Base-by-base conservation (phyloP, 2,797 vertebrate species). In the Coreius guichenoti region DNA sequence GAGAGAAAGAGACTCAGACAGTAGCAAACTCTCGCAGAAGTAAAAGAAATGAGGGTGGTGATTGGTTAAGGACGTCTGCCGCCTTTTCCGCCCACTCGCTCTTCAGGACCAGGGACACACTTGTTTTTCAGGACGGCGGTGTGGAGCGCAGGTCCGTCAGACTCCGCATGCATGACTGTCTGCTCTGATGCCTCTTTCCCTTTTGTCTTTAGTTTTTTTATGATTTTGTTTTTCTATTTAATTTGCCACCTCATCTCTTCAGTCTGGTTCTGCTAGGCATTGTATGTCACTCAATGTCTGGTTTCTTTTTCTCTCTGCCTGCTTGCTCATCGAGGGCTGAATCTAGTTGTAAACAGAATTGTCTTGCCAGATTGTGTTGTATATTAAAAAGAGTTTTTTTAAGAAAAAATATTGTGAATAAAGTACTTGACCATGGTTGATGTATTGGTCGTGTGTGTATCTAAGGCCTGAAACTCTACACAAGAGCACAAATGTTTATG, bases 291-390 rank as follows among this genome's bases (percentile, higher is more conserved):
- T 86, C 82, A 82, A 29, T 86, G 89, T 89, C 81, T 81, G 61
- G 80, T 68, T 61, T 73, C 29, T 33, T 39, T 65, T 77, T 79
- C 21, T 79, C 29, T 79, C 69, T 94, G 93, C 93, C 94, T 95
- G 94, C 93, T 94, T 96, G 95, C 93, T 94, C 93, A 92, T 94
- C 92, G 94, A 95, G 93, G 93, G 93, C 94, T 93, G 92, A 94
- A 92, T 95, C 93, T 95, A 95, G 94, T 92, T 94, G 94, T 95
- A 94, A 95, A 95, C 92, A 84, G 90, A 89, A 89, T 92, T 94
- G 94, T 96, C 94, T 95, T 94, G 94, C 96, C 94, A 92, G 93
- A 96, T 95, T 95, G 93, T 95, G 94, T 95, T 96, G 94, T 96
- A 95, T 94, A 95, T 95, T 95, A 94, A 95, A 95, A 92, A 94